These are phyloP conservation scores for Eurystomus glaucurus DNA, from an alignment of 2,797 vertebrate genomes.

Conservation along the genomic window DNA sequence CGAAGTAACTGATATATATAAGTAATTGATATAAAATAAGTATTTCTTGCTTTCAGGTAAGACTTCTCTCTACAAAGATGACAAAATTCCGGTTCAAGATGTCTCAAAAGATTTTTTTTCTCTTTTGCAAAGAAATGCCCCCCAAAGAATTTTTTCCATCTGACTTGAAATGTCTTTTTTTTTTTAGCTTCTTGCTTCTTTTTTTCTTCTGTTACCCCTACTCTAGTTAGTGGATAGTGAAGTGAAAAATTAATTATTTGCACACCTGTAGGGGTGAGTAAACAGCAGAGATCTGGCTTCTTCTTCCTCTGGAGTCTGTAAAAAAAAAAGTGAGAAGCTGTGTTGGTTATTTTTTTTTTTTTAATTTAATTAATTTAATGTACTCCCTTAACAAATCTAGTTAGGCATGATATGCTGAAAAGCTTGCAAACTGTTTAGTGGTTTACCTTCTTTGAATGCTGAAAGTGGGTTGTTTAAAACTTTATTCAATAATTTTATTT, in stretches of 20 bases:
- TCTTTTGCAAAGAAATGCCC: neutral
- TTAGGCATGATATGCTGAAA: neutral
- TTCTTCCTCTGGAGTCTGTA: neutral
- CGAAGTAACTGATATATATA: neutral
- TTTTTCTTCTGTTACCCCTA: neutral
- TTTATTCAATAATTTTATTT: neutral
- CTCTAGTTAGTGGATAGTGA: neutral
- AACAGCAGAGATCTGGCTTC: neutral
- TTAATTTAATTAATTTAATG: neutral
- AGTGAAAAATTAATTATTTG: slow-evolving; percentile 49
- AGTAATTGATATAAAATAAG: neutral
- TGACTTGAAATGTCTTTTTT: neutral
- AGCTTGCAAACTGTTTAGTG: neutral
- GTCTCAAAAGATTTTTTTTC: neutral
- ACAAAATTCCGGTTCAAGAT: neutral
- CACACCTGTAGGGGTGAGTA: neutral
- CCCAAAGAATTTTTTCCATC: neutral
- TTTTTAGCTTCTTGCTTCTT: neutral
- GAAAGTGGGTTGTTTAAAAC: neutral
- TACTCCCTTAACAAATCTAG: neutral
- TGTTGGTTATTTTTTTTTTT: neutral
- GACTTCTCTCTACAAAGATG: neutral
- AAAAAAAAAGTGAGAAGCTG: neutral
- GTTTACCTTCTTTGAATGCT: neutral
- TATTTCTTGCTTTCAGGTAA: neutral